Percentiles rank a stretch among this genome's conserved stretches.
phyloP scores from a whole-genome alignment of 1,140 invertebrate genomes.

The Pollicipes pollicipes region DNA sequence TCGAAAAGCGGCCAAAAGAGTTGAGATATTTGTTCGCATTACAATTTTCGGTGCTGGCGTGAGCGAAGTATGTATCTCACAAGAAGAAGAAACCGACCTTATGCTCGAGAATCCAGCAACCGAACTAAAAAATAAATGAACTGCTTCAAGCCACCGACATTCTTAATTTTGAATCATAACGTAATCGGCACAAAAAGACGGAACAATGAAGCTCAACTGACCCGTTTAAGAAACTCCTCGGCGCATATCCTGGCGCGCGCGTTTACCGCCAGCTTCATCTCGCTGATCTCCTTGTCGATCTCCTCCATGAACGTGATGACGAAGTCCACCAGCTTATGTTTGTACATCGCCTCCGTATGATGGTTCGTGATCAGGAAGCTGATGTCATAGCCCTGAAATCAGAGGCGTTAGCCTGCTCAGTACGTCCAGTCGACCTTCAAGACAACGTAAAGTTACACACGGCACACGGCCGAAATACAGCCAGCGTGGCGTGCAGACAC shows the following conservation, averaged over 20 bases:
- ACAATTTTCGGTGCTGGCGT: too few relatives aligned
- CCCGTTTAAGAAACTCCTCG: slow-evolving; percentile 89
- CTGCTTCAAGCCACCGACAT: too few relatives aligned
- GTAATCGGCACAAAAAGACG: too few relatives aligned
- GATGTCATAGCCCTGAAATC: slow-evolving; percentile 88
- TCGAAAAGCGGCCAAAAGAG: too few relatives aligned
- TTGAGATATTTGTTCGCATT: too few relatives aligned
- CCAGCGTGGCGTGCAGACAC: not conserved
- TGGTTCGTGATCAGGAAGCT: slow-evolving; percentile 99
- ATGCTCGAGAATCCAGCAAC: too few relatives aligned
- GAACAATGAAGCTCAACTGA: slow-evolving; percentile 18
- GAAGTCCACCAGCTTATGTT: slow-evolving; percentile 98
- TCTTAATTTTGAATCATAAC: too few relatives aligned
- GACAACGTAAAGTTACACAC: slow-evolving; percentile 5
- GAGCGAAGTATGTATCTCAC: too few relatives aligned
- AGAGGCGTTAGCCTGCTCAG: slow-evolving; percentile 14
- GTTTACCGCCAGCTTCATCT: slow-evolving; percentile 98
- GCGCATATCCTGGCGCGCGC: slow-evolving; percentile 93
- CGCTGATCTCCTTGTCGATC: slow-evolving; percentile 99
- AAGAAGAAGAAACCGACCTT: too few relatives aligned
- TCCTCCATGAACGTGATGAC: slow-evolving; percentile 99
- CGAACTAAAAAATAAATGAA: too few relatives aligned
- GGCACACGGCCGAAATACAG: not conserved
- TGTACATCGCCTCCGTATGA: slow-evolving; percentile 99
- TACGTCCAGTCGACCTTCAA: slow-evolving; percentile 4